Base-by-base conservation (phyloP, 2,113 vertebrate genomes). In the Ramphastos sulfuratus region DNA sequence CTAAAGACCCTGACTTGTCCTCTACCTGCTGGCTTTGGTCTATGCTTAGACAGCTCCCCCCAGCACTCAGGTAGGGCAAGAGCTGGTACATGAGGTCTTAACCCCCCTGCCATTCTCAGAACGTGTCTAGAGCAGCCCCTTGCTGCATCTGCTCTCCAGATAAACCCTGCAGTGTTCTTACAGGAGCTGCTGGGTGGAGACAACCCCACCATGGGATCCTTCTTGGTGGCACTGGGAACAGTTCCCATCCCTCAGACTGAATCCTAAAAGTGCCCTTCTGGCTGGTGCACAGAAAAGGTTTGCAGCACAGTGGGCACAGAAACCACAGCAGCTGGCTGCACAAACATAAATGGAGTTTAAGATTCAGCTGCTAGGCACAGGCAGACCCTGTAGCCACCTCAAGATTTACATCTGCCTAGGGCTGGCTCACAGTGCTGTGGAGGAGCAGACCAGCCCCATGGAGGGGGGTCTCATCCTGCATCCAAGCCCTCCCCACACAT, bases 391-490 rank as follows among this genome's bases (percentile, higher is more conserved):
- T 24, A 13, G 50, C 31, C 19, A 28, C 11, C 16, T 7, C 2
- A 5, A 27, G 48, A 25, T 18, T 75, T 33, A 46, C 9, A 23
- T 25, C 37, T 87, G 69, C 59, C 56, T 60, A 30, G 20, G 35
- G 23, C 58, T n/a, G 66, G 71, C 33, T 75, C 30, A 16, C 18
- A 30, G 37, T 39, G 37, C 44, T 69, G 54, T 14, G 33, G 21
- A 60, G 33, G 59, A 17, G 33, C 66, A 82, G 66, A 59, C 6
- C 37, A 42, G 39, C 37, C 66, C 35, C 79, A 50, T 6, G 1
- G 0, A 4, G 1, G 1, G 10, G 2, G 9, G 12, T 75, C 37
- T 52, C 15, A 15, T 31, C 33, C 71, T 65, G 52, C 21, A 37
- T 9, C 24, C 33, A 48, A 31, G 16, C 39, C 15, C 16, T 48